Evolutionary conservation across 2,113 vertebrate genomes (phyloP).

Genomic region (Gavia stellata): DNA sequence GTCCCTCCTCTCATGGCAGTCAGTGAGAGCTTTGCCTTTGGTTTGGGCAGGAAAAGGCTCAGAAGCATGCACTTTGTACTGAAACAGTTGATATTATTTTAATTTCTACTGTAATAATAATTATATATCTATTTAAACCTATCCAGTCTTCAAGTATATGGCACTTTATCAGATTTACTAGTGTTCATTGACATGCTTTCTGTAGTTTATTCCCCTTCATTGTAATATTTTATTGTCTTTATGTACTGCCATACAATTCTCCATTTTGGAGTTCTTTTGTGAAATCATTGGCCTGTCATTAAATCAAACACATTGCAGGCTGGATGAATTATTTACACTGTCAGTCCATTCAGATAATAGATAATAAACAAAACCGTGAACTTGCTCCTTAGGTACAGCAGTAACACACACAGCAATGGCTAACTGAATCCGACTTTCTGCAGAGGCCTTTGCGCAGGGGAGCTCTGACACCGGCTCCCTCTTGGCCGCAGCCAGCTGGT

Average conservation of each 20-base stretch:
- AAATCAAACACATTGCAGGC: background rate
- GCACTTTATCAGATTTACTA: background rate
- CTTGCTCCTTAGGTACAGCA: background rate
- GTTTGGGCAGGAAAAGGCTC: background rate
- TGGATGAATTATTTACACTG: background rate
- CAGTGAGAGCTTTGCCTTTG: background rate
- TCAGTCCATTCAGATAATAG: background rate
- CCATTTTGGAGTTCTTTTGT: background rate
- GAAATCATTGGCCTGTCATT: background rate
- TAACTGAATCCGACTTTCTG: background rate
- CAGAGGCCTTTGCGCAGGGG: background rate
- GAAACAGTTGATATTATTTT: background rate
- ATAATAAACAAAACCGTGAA: background rate
- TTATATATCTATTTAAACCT: background rate
- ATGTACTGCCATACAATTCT: background rate
- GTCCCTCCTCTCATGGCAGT: background rate
- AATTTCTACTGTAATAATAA: background rate
- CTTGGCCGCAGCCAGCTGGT: background rate
- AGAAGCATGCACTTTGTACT: background rate
- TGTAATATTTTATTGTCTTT: background rate
- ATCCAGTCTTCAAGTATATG: background rate
- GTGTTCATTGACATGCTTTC: background rate
- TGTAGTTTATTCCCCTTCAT: background rate
- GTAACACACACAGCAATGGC: background rate
- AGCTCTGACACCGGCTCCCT: accelerated